A percentile compares a stretch with the other conserved stretches of the same genome.
Evolutionary conservation across 1,140 invertebrate species (phyloP).

Genomic region (Streblospio benedicti): DNA sequence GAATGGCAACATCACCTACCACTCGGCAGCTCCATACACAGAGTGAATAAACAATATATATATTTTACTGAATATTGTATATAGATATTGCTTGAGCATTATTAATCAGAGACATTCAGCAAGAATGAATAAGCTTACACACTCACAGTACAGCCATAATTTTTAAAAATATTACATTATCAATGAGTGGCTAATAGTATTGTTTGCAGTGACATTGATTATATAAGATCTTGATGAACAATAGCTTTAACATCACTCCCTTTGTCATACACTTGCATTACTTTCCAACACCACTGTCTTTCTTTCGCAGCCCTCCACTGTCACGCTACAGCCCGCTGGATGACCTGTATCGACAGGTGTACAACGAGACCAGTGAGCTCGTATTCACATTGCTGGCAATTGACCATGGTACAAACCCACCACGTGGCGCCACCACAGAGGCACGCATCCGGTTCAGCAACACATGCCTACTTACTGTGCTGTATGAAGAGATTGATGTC

Average conservation of each 20-base stretch:
- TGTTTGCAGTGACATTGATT: neutral
- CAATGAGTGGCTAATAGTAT: neutral
- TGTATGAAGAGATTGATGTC: constrained; percentile 21
- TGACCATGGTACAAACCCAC: constrained; percentile 21
- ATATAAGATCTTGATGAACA: neutral
- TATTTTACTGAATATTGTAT: neutral
- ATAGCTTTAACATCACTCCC: neutral
- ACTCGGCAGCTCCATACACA: constrained; percentile 14
- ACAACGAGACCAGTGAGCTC: constrained; percentile 19
- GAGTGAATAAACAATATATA: constrained; percentile 20
- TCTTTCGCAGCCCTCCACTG: constrained; percentile 7
- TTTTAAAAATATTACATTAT: neutral
- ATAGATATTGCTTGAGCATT: neutral
- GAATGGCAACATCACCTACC: constrained; percentile 20
- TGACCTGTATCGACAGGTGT: constrained; percentile 21
- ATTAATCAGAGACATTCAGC: neutral
- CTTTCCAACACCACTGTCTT: neutral
- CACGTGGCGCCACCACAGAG: constrained; percentile 18
- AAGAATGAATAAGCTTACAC: neutral
- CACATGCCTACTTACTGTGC: constrained; percentile 24
- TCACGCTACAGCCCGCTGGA: constrained; percentile 16
- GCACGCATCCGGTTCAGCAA: constrained; percentile 21
- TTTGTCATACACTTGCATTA: neutral
- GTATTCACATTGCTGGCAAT: constrained; percentile 20
- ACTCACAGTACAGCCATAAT: neutral